Base-by-base conservation (phyloP, 2,888 invertebrate species). In the Ornithoptera priamus region DNA sequence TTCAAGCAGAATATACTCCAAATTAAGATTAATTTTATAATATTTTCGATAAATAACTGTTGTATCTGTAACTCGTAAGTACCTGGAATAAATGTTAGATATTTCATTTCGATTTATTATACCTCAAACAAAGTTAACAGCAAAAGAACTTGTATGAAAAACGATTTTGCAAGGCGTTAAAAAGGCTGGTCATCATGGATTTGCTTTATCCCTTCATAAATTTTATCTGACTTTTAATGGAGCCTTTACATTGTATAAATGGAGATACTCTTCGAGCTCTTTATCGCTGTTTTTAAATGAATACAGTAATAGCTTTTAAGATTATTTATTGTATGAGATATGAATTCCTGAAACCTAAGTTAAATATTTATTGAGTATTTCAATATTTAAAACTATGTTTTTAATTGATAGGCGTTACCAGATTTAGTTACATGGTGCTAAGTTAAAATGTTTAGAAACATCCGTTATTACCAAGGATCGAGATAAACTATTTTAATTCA, bases 161-260 rank as follows among this genome's bases (percentile, higher is more conserved):
- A 50, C 18, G 50, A 50, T 50, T 50, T 50, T 50, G 15, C 17
- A 50, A 50, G 18, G 50, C 50, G 50, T 57, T 57, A 8, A 22
- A 22, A 57, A 57, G 20, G 57, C 57, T 20, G 20, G 18, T 57
- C 39, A 22, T 57, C 57, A 20, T 57, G n/a, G 57, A n/a, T 20
- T 57, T 57, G 18, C 57, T 57, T 57, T 57, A 57, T 57, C 57
- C 20, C 57, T 50, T 17, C 50, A 50, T 50, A 50, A 50, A 50
- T 18, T 50, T 50, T 50, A 15, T 50, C 5, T 50, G 50, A 15
- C 50, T 50, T 50, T 50, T 50, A 50, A 50, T 18, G 18, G 50
- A 50, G 50, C 50, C 17, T 50, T 50, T 18, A 50, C 50, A 17
- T 50, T 50, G 18, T 50, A 50, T 50, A 50, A 50, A 63, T 5